These are phyloP conservation scores for Endotricha flammealis DNA, from an alignment of 2,888 invertebrate genomes.

Conservation along the genomic window DNA sequence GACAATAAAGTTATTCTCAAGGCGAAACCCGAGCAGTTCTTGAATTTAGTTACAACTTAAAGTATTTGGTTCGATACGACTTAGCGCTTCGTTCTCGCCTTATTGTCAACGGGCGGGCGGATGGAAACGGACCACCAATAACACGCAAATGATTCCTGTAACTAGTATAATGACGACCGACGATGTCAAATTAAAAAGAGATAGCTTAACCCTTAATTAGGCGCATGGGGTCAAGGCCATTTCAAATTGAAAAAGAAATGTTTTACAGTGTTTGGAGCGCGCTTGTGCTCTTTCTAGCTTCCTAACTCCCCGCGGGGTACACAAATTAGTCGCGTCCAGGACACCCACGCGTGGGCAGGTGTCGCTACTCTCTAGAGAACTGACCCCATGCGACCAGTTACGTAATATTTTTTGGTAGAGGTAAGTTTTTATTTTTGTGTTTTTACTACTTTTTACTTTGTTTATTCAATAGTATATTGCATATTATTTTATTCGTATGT, in stretches of 20 bases:
- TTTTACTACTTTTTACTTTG: too few relatives aligned
- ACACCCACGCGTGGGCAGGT: conserved; percentile 1
- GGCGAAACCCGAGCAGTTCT: conserved; percentile 31
- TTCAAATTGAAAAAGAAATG: too few relatives aligned
- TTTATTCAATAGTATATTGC: too few relatives aligned
- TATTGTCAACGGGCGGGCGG: conserved; percentile 24
- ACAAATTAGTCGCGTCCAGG: conserved; percentile 7
- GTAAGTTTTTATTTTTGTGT: too few relatives aligned
- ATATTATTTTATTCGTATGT: neutral
- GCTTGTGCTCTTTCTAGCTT: conserved; percentile 3
- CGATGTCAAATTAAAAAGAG: too few relatives aligned
- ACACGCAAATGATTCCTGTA: conserved; percentile 24
- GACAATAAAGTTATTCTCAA: conserved; percentile 47
- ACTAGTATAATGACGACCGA: too few relatives aligned
- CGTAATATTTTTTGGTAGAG: too few relatives aligned
- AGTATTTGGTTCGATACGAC: conserved; percentile 33
- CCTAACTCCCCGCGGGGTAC: conserved; percentile 9
- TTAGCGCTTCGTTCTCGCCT: conserved; percentile 18
- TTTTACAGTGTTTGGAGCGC: neutral
- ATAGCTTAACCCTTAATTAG: too few relatives aligned
- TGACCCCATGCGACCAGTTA: neutral
- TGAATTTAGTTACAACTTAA: conserved; percentile 48
- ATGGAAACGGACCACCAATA: conserved; percentile 24
- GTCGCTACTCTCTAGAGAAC: neutral
- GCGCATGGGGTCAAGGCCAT: too few relatives aligned